These are phyloP conservation scores for Geotrupes spiniger DNA, from an alignment of 2,888 invertebrate species.

Conservation along the genomic window DNA sequence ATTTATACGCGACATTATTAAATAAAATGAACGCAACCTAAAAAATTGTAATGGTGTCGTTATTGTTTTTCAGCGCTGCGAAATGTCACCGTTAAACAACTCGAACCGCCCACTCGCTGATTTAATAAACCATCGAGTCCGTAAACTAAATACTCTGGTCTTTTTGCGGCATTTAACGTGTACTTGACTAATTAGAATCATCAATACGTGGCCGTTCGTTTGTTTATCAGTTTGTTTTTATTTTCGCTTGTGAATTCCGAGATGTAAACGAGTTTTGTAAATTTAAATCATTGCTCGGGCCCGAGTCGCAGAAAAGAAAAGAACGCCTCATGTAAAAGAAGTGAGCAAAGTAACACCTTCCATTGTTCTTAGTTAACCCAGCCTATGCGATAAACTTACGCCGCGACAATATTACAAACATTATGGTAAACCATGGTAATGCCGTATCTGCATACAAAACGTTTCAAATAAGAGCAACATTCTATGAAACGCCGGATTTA, in stretches of 20 bases:
- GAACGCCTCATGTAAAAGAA: conserved; percentile 5
- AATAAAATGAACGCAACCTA: no score
- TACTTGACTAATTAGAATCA: conserved; percentile 17
- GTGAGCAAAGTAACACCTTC: conserved; percentile 38
- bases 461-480: conserved; percentile 26
- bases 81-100: conserved; percentile 10
- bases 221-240: background rate
- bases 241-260: conserved; percentile 5
- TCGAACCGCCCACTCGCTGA: conserved; percentile 13
- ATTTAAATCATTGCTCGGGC: conserved; percentile 5
- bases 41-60: no score
- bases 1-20: no score
- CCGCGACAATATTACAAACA: conserved; percentile 41
- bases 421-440: conserved; percentile 41
- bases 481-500: conserved; percentile 38
- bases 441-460: conserved; percentile 43
- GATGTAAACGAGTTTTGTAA: conserved; percentile 4
- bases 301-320: conserved; percentile 3
- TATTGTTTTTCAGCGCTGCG: no score
- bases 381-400: conserved; percentile 30
- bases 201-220: conserved; percentile 10
- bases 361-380: conserved; percentile 36
- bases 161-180: conserved; percentile 4
- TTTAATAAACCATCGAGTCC: conserved; percentile 14
- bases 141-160: conserved; percentile 11